Conservation (phyloP, 1,140 invertebrate species). For the Bursaphelenchus mucronatus region DNA sequence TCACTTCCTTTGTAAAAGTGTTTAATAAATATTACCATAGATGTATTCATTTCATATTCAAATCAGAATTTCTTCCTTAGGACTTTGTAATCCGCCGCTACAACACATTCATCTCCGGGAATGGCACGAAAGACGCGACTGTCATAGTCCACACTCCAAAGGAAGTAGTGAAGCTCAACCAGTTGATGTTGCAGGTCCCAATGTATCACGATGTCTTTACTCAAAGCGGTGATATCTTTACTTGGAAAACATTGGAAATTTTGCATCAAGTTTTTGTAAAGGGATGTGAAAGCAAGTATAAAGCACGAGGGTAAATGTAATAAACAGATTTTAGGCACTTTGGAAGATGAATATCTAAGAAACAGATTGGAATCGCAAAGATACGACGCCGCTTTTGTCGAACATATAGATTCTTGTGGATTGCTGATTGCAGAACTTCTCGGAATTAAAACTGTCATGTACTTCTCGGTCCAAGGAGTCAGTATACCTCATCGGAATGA, state of each 20-base stretch:
- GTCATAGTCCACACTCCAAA: conserved; percentile 6
- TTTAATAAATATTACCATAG: too few relatives aligned
- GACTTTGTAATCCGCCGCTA: conserved; percentile 6
- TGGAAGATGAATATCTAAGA: neutral
- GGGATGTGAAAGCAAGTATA: conserved; percentile 1
- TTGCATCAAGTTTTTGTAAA: neutral
- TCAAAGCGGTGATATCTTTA: neutral
- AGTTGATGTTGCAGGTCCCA: neutral
- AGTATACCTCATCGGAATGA: conserved; percentile 1
- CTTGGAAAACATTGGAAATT: neutral
- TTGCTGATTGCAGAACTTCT: conserved; percentile 34
- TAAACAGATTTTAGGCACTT: neutral
- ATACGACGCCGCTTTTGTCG: conserved; percentile 37
- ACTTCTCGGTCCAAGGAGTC: conserved; percentile 23
- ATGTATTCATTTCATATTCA: too few relatives aligned
- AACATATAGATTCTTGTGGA: conserved; percentile 29
- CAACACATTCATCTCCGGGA: conserved; percentile 4
- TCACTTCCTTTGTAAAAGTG: too few relatives aligned
- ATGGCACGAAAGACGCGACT: neutral
- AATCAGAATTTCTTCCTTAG: neutral
- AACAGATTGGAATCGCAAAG: conserved; percentile 7
- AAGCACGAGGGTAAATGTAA: too few relatives aligned
- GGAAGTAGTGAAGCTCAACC: conserved; percentile 2
- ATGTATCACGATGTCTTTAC: conserved; percentile 1
- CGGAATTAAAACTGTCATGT: conserved; percentile 25